These are phyloP conservation scores for Temnopleurus reevesii DNA, from an alignment of 53 echinoderm and acorn worm species.

Conservation along the genomic window DNA sequence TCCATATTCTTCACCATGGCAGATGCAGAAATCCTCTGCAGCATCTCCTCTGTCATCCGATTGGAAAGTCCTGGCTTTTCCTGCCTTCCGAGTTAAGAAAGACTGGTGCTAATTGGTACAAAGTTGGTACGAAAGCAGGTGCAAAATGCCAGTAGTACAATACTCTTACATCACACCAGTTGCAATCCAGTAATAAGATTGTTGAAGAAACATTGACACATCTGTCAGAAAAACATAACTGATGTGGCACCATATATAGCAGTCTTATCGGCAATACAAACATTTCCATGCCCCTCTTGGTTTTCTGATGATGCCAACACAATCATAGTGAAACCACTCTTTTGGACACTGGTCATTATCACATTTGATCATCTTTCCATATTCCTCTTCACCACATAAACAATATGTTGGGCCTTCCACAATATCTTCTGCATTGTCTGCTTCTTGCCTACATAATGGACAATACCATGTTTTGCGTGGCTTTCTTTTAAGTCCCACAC, in stretches of 20 bases:
- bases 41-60: neutral
- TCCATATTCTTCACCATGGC: neutral
- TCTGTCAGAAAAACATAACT: no score
- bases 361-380: neutral
- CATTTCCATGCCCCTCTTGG: slow-evolving; percentile 6
- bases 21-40: neutral
- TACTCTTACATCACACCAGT: no score
- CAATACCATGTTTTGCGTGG: slow-evolving; percentile 3
- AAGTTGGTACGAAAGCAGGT: no score
- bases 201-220: no score
- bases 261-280: neutral
- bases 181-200: no score
- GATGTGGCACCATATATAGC: no score
- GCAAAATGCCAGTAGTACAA: no score
- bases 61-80: neutral
- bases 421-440: neutral
- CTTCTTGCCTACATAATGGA: neutral
- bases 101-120: no score
- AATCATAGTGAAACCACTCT: neutral
- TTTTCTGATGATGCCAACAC: neutral
- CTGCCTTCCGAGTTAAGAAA: neutral
- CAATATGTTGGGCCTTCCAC: neutral
- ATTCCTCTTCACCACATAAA: neutral
- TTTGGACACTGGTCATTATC: neutral
- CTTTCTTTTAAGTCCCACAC: neutral